These are phyloP conservation scores for Rhineura floridana DNA, from an alignment of 2,113 vertebrate genomes.

Conservation along the genomic window DNA sequence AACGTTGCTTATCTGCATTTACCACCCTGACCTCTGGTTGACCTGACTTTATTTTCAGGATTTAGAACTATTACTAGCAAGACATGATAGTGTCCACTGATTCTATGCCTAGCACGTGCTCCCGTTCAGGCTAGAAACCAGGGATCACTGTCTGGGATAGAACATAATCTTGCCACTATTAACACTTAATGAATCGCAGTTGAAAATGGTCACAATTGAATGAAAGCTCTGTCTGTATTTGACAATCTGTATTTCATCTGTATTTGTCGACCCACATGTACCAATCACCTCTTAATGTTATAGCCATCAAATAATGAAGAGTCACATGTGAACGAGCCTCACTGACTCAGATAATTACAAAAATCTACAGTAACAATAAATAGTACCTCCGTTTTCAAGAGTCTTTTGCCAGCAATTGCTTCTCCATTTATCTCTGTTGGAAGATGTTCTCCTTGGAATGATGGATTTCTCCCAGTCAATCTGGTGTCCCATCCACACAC, in stretches of 20 bases:
- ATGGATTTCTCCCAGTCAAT: conserved; percentile 33
- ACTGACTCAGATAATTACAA: conserved; percentile 30
- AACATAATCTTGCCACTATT: too few relatives aligned
- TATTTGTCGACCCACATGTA: background rate
- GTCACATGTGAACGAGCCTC: background rate
- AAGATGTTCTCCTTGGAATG: conserved; percentile 12
- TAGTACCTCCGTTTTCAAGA: conserved; percentile 44
- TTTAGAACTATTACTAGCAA: too few relatives aligned
- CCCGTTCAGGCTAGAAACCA: too few relatives aligned
- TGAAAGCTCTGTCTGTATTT: too few relatives aligned
- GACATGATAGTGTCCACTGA: too few relatives aligned
- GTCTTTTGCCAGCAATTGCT: background rate
- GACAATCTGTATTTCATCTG: background rate
- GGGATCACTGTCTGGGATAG: too few relatives aligned
- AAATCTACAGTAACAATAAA: conserved; percentile 50
- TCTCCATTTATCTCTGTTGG: conserved; percentile 24
- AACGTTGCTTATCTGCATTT: too few relatives aligned
- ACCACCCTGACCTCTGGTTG: too few relatives aligned
- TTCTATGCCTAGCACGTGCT: too few relatives aligned
- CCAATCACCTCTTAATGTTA: background rate
- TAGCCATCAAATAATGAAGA: background rate
- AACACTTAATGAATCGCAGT: background rate
- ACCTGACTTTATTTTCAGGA: too few relatives aligned
- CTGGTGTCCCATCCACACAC: conserved; percentile 19
- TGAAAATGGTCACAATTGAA: too few relatives aligned